phyloP scores from a whole-genome alignment of 1,140 invertebrate species.

The Amyelois transitella region DNA sequence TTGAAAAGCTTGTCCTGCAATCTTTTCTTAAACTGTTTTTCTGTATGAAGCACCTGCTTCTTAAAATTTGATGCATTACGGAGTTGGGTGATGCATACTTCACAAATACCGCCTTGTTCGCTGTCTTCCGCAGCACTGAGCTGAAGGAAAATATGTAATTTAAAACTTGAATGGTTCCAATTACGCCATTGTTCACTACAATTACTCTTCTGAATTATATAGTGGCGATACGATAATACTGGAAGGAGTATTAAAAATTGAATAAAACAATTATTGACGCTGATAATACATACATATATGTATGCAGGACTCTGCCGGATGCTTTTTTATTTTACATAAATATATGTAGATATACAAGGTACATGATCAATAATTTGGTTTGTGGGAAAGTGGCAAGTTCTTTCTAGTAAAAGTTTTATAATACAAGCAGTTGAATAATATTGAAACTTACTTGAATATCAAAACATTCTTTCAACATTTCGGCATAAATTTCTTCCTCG shows the following conservation, averaged over 20 bases:
- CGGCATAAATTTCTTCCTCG: slow-evolving; percentile 51
- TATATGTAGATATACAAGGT: no score
- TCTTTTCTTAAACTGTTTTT: slow-evolving; percentile 43
- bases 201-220: no score
- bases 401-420: not conserved
- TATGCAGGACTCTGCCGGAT: no score
- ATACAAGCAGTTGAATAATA: not conserved
- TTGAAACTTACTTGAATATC: slow-evolving; percentile 47
- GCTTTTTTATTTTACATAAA: no score
- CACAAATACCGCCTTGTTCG: slow-evolving; percentile 10
- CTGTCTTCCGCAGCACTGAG: not conserved
- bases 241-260: no score
- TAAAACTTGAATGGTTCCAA: not conserved
- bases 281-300: no score
- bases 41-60: slow-evolving; percentile 45
- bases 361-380: no score
- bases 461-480: slow-evolving; percentile 63
- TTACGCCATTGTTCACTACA: no score
- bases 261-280: no score
- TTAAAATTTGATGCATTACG: slow-evolving; percentile 46
- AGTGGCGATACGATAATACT: no score
- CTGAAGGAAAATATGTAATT: not conserved
- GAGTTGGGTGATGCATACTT: slow-evolving; percentile 34
- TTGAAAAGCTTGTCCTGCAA: slow-evolving; percentile 31
- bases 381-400: no score